Percentiles rank a stretch among this genome's conserved stretches.
Evolutionary conservation across 37 sponge, comb jelly and placozoan genomes (phyloP).

Genomic region (Bolinopsis microptera): DNA sequence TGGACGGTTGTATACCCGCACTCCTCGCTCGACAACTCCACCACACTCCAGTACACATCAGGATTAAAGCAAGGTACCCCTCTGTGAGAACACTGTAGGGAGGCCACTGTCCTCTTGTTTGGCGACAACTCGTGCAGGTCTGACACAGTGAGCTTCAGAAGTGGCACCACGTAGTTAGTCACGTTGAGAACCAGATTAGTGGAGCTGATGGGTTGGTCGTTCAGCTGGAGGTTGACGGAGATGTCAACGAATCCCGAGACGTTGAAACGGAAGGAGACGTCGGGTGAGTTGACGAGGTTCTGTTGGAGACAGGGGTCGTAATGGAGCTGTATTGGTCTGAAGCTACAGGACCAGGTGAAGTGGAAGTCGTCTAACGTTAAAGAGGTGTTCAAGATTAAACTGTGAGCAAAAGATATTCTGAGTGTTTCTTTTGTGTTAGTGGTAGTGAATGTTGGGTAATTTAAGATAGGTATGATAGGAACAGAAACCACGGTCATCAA

Average conservation of each 20-base stretch:
- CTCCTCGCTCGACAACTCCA: neutral
- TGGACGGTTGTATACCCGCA: neutral
- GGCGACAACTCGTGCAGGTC: neutral
- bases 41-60: neutral
- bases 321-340: neutral
- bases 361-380: neutral
- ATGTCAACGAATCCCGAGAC: neutral
- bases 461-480: conserved; percentile 4
- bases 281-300: neutral
- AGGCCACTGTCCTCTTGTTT: neutral
- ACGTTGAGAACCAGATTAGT: conserved; percentile 4
- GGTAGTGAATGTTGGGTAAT: conserved; percentile 58
- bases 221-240: neutral
- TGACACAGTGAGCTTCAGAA: neutral
- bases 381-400: neutral
- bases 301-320: neutral
- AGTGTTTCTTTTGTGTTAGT: conserved; percentile 25
- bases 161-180: conserved; percentile 28
- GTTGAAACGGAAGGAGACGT: neutral
- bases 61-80: neutral
- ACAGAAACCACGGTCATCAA: conserved; percentile 6
- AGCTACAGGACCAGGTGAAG: neutral
- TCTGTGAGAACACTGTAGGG: neutral
- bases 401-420: neutral
- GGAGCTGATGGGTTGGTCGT: neutral